Percentiles rank a stretch among this genome's conserved stretches.
Evolutionary conservation across 2,113 vertebrate genomes (phyloP).

Genomic region (Octodon degus): DNA sequence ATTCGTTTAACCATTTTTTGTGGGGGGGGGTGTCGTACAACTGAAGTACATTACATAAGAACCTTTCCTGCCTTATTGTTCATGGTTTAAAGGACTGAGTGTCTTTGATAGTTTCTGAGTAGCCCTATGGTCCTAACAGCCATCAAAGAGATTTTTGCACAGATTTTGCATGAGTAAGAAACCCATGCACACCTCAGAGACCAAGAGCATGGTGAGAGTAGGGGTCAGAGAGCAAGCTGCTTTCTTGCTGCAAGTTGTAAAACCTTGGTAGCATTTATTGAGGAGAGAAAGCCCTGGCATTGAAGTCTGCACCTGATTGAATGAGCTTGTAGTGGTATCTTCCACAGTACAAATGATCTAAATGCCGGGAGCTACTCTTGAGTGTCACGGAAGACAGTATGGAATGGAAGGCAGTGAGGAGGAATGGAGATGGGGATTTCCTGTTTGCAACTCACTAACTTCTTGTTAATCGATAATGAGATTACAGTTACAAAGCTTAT

Average conservation of each 20-base stretch:
- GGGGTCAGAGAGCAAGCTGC: neutral
- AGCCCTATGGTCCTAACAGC: neutral
- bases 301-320: slow-evolving; percentile 20
- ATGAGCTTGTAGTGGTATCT: neutral
- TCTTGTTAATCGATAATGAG: neutral
- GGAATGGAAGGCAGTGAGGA: neutral
- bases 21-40: neutral
- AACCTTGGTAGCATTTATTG: neutral
- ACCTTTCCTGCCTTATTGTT: neutral
- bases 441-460: neutral
- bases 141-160: neutral
- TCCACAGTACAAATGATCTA: neutral
- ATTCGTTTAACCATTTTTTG: slow-evolving; percentile 14
- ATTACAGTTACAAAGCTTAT: slow-evolving; percentile 10
- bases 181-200: neutral
- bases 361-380: neutral
- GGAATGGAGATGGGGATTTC: neutral
- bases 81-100: neutral
- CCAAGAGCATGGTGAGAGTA: neutral
- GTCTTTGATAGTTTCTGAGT: neutral
- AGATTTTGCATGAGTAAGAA: neutral
- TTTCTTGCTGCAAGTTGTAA: neutral
- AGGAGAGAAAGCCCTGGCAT: neutral
- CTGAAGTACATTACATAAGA: neutral
- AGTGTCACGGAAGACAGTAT: neutral